Evolutionary conservation across 2,113 vertebrate genomes (phyloP).

Genomic region (Phalacrocorax aristotelis): DNA sequence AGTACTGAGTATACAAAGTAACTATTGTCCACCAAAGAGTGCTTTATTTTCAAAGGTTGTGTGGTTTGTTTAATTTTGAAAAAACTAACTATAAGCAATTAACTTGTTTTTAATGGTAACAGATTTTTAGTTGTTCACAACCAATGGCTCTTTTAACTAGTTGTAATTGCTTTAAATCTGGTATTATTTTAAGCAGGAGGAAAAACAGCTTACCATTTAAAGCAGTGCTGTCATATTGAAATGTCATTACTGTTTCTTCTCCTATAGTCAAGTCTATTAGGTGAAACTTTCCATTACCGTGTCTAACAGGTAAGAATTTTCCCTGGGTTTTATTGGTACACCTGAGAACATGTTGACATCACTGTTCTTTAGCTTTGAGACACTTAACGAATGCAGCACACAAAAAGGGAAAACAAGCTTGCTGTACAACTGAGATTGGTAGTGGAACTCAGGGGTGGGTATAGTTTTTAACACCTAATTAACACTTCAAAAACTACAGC

Average conservation of each 20-base stretch:
- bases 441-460: not conserved
- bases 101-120: not conserved
- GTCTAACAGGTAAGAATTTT: not conserved
- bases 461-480: not conserved
- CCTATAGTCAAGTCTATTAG: not conserved
- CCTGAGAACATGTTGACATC: not conserved
- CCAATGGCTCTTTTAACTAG: not conserved
- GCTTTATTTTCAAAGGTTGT: constrained; percentile 61
- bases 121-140: not conserved
- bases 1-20: constrained; percentile 52
- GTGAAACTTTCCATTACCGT: not conserved
- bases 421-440: not conserved
- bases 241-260: not conserved
- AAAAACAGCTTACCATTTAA: not conserved
- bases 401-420: not conserved
- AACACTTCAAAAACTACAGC: not conserved
- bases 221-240: not conserved
- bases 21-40: constrained; percentile 72
- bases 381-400: not conserved
- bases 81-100: not conserved
- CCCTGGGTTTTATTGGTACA: not conserved
- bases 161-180: constrained; percentile 10
- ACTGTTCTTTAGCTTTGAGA: not conserved
- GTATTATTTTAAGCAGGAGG: not conserved
- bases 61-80: not conserved